These are phyloP conservation scores for Myrmophylax atrothorax DNA, from an alignment of 2,113 vertebrate species.

Conservation along the genomic window DNA sequence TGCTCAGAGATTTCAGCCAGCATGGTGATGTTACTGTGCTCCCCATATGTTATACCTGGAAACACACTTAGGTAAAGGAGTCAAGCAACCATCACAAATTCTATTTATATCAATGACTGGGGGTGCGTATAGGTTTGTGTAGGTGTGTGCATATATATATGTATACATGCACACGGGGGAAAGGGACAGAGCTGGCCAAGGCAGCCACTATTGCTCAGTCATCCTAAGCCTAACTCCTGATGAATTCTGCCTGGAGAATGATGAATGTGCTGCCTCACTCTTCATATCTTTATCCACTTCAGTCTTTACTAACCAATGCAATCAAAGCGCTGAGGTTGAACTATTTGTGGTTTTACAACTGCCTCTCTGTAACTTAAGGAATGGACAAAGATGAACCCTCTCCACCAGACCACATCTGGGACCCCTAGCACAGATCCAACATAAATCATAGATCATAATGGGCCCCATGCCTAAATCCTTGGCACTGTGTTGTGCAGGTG, in stretches of 20 bases:
- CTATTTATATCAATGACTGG: neutral
- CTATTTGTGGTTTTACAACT: neutral
- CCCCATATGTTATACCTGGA: neutral
- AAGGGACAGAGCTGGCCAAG: neutral
- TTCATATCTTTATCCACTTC: neutral
- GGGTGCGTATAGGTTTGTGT: neutral
- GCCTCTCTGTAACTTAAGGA: neutral
- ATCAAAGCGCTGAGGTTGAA: neutral
- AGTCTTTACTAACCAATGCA: neutral
- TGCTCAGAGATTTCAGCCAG: neutral
- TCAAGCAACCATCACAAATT: neutral
- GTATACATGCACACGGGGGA: accelerated
- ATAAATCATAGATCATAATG: neutral
- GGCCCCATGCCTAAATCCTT: neutral
- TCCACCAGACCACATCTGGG: neutral
- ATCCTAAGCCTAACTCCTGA: neutral
- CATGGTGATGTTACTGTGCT: neutral
- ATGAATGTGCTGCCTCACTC: neutral
- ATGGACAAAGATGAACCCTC: neutral
- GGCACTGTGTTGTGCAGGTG: neutral
- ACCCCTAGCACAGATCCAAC: neutral
- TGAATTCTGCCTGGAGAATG: neutral
- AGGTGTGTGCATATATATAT: accelerated
- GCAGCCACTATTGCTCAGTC: neutral
- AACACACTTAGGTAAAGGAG: neutral